A percentile compares a stretch with the other conserved stretches of the same genome.
Evolutionary conservation across 2,113 vertebrate genomes (phyloP).

Genomic region (Lophius piscatorius): DNA sequence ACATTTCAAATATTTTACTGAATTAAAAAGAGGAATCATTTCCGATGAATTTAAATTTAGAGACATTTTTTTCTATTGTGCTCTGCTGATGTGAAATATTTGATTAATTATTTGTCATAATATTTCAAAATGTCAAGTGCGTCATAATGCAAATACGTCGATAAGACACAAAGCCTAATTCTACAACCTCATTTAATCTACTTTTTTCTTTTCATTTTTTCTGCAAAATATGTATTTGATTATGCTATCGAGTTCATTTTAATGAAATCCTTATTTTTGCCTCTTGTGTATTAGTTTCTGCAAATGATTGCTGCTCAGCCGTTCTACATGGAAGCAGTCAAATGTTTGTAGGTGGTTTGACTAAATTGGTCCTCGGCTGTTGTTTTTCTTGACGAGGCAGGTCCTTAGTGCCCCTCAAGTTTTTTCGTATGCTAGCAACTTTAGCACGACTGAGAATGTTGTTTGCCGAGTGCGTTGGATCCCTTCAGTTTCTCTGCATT

Average conservation of each 20-base stretch:
- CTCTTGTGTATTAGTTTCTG: not conserved
- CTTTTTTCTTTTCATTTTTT: not conserved
- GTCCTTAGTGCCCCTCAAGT: conserved; percentile 58
- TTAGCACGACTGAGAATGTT: conserved; percentile 64
- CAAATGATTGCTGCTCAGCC: not conserved
- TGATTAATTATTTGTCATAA: conserved; percentile 70
- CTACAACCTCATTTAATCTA: not conserved
- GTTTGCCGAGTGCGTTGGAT: conserved; percentile 66
- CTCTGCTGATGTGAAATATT: conserved; percentile 18
- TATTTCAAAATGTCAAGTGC: conserved; percentile 68
- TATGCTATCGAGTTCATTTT: not conserved
- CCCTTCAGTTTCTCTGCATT: conserved; percentile 59
- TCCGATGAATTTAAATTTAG: conserved; percentile 22
- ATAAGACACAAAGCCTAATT: conserved; percentile 47
- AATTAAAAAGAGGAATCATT: conserved; percentile 47
- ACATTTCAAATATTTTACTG: conserved; percentile 45
- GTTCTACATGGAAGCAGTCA: conserved; percentile 6
- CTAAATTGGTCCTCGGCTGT: conserved; percentile 38
- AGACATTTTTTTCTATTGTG: conserved; percentile 37
- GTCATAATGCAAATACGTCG: conserved; percentile 48
- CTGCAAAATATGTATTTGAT: not conserved
- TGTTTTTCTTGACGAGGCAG: conserved; percentile 46
- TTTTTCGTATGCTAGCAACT: conserved; percentile 59
- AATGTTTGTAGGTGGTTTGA: conserved; percentile 13
- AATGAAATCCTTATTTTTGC: not conserved